Base-by-base conservation (phyloP, 2,797 vertebrate species). In the Craterocephalus amniculus region DNA sequence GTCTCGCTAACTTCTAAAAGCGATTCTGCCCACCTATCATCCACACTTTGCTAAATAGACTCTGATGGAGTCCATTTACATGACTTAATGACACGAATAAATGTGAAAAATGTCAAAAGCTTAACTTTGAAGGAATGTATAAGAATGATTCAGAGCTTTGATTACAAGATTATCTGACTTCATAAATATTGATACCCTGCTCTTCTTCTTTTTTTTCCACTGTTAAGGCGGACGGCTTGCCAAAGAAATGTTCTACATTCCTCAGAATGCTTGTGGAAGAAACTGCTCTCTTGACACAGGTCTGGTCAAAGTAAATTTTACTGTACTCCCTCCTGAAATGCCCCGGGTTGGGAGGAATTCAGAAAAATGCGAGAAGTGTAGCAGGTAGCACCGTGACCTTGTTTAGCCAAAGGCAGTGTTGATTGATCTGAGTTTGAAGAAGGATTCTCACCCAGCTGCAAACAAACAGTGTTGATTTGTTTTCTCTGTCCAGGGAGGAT, bases 211-310 rank as follows among this genome's bases (percentile, higher is more conserved):
- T 88, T 92, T 8, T 92, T 79, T 88, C 87, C 87, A 20, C 29
- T 48, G 76, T 88, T 89, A 93, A 99, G 98, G 96, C 85, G 97
- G 96, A 85, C 93, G 95, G 31, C 93, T 95, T 72, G 95, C 96
- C 93, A 95, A 94, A 95, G 97, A 99, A 91, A 96, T 93, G 90
- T 99, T 99, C 94, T 96, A 97, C 95, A 95, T 99, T 89, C 96
- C 96, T 76, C 96, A 96, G 91, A 97, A 95, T 84, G 93, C 96
- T 76, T 97, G 96, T 94, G 95, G 95, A 93, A 94, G 86, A 89
- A 97, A 97, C 96, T 98, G 96, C 95, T 96, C 96, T 6, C 82
- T 92, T 14, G 90, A 93, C 71, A 93, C 91, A 87, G 94, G 94
- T 94, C 63, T 73, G 89, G 57, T 78, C 63, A 70, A 72, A 87